Percentiles rank a stretch among this genome's conserved stretches.
Conservation (phyloP, 2,888 invertebrate genomes). For the Diaperis boleti region DNA sequence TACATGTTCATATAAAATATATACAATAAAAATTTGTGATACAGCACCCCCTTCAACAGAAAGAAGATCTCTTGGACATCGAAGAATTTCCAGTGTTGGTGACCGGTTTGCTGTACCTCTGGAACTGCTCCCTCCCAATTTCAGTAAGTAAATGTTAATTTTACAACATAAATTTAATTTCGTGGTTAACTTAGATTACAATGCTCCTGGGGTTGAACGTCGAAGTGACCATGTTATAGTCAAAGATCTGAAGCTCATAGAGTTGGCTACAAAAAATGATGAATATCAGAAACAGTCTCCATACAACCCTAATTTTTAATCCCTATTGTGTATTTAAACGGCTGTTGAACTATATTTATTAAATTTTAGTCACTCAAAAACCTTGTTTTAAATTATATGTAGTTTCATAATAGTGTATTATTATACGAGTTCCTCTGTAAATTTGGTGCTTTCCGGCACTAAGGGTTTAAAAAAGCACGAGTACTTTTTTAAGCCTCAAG, state of each 20-base stretch:
- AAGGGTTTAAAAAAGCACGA: no score
- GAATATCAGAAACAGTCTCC: conserved; percentile 34
- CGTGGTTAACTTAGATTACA: conserved; percentile 46
- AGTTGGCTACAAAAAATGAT: conserved; percentile 16
- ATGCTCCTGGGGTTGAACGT: conserved; percentile 43
- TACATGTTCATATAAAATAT: no score
- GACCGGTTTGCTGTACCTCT: conserved; percentile 25
- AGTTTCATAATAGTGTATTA: no score
- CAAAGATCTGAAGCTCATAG: conserved; percentile 44
- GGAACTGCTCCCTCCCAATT: conserved; percentile 42
- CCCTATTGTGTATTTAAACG: no score
- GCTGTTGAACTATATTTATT: no score
- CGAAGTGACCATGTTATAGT: conserved; percentile 46
- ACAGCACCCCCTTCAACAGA: no score
- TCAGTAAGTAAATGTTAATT: conserved; percentile 41
- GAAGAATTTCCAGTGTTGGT: conserved; percentile 31
- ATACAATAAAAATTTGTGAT: no score
- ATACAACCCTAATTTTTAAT: conserved; percentile 27
- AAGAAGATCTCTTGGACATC: conserved; percentile 1
- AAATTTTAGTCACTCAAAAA: no score
- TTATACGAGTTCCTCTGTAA: no score
- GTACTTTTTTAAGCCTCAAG: no score
- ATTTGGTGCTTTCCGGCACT: no score
- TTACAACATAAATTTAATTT: not conserved
- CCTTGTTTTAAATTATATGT: no score